Evolutionary conservation across 2,113 vertebrate genomes (phyloP).

Genomic region (Calyptommatus sinebrachiatus): DNA sequence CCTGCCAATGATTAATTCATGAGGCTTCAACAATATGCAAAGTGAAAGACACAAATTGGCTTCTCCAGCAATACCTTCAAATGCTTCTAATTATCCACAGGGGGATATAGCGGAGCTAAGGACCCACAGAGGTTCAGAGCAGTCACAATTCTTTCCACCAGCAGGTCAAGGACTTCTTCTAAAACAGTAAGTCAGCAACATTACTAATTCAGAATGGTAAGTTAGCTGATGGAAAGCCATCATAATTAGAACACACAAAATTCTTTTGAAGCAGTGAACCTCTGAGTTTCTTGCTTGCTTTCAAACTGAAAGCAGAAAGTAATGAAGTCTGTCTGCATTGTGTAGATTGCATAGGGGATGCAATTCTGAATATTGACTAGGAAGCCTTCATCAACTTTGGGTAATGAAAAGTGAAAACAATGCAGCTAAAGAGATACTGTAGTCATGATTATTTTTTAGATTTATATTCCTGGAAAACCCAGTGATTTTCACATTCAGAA

Average conservation of each 20-base stretch:
- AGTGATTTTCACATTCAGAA: too few species aligned
- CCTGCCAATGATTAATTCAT: conserved; percentile 82
- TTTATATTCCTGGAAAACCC: too few species aligned
- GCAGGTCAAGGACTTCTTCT: conserved; percentile 80
- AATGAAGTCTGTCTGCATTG: conserved; percentile 72
- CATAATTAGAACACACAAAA: conserved; percentile 72
- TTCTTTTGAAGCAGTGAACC: conserved; percentile 74
- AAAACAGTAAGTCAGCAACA: conserved; percentile 80
- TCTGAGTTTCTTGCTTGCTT: conserved; percentile 66
- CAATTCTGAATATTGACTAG: conserved; percentile 60
- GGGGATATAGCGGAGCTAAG: conserved; percentile 73
- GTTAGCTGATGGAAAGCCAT: conserved; percentile 72
- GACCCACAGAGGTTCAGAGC: conserved; percentile 76
- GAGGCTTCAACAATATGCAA: conserved; percentile 81
- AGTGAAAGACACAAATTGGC: conserved; percentile 83
- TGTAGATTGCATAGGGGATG: conserved; percentile 55
- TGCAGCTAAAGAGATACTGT: conserved; percentile 8
- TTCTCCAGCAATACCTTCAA: conserved; percentile 79
- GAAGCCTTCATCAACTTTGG: conserved; percentile 64
- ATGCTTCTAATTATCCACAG: conserved; percentile 82
- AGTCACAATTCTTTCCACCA: conserved; percentile 77
- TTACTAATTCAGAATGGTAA: conserved; percentile 76
- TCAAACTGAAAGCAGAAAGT: conserved; percentile 77
- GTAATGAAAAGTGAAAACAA: conserved; percentile 69
- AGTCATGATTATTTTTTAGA: too few species aligned